Evolutionary conservation across 2,888 invertebrate genomes (phyloP).

Genomic region (Agriopis aurantiaria): DNA sequence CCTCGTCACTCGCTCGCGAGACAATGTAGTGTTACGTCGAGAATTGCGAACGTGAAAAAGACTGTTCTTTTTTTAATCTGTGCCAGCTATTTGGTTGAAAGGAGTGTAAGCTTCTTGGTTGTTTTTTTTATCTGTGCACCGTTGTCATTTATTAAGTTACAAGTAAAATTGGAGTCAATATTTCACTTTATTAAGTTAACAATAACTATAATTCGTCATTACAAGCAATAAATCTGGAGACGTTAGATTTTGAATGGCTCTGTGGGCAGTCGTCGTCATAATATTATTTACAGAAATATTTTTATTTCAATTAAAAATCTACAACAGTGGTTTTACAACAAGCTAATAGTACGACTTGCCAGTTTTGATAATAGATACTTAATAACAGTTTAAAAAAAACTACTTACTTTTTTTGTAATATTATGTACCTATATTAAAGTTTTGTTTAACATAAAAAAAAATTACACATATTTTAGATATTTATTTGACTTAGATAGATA

Average conservation of each 20-base stretch:
- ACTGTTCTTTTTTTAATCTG: conserved; percentile 49
- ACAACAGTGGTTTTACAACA: conserved; percentile 27
- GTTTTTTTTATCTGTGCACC: conserved; percentile 35
- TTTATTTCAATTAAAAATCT: conserved; percentile 22
- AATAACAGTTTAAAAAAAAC: too few species aligned
- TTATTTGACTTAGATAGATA: too few species aligned
- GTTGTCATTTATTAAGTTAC: conserved; percentile 22
- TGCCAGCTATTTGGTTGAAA: too few species aligned
- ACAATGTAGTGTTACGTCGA: conserved; percentile 73
- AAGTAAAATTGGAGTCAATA: conserved; percentile 45
- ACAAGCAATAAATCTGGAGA: conserved; percentile 56
- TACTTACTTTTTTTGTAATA: too few species aligned
- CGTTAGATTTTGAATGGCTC: conserved; percentile 51
- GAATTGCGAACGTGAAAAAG: conserved; percentile 57
- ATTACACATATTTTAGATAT: too few species aligned
- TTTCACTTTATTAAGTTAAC: conserved; percentile 44
- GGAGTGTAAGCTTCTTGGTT: background rate
- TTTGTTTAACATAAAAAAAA: too few species aligned
- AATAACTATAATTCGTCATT: conserved; percentile 52
- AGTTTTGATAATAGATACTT: conserved; percentile 12
- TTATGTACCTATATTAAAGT: too few species aligned
- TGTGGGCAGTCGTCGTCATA: conserved; percentile 73
- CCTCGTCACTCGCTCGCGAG: conserved; percentile 41
- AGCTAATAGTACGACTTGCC: background rate
- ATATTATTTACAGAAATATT: conserved; percentile 55